phyloP scores from a whole-genome alignment of 2,113 vertebrate genomes.

The Rhineura floridana region DNA sequence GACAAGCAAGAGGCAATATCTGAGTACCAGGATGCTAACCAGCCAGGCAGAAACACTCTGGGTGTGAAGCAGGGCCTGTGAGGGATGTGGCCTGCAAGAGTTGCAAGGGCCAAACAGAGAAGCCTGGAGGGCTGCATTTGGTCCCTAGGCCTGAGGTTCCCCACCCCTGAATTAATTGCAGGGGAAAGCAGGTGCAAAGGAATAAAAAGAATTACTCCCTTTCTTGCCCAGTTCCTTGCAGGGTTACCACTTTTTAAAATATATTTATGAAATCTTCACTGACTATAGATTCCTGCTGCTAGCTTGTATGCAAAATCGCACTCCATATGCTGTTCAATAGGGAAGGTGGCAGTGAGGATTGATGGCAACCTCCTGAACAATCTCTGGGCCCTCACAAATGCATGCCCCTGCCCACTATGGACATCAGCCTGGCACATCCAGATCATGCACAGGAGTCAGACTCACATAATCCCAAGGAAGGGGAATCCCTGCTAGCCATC shows the following conservation, averaged over 20 bases:
- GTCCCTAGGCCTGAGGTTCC: too few species aligned
- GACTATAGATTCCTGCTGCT: background rate
- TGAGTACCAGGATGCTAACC: too few species aligned
- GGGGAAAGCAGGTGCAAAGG: background rate
- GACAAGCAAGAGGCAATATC: too few species aligned
- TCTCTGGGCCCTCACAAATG: background rate
- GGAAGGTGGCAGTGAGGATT: background rate
- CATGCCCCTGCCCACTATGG: background rate
- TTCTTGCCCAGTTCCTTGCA: background rate
- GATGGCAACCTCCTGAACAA: too few species aligned
- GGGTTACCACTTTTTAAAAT: background rate
- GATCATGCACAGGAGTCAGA: background rate
- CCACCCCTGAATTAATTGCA: too few species aligned
- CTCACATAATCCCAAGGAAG: background rate
- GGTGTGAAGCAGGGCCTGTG: too few species aligned
- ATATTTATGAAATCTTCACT: background rate
- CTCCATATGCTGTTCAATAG: background rate
- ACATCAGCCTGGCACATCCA: too few species aligned
- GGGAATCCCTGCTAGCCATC: background rate
- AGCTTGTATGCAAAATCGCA: background rate
- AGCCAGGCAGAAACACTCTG: too few species aligned
- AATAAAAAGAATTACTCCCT: background rate
- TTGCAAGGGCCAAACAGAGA: too few species aligned
- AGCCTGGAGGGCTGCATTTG: too few species aligned
- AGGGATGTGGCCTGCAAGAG: too few species aligned